phyloP scores from a whole-genome alignment of 2,888 invertebrate genomes.

The Capitulum mitella region DNA sequence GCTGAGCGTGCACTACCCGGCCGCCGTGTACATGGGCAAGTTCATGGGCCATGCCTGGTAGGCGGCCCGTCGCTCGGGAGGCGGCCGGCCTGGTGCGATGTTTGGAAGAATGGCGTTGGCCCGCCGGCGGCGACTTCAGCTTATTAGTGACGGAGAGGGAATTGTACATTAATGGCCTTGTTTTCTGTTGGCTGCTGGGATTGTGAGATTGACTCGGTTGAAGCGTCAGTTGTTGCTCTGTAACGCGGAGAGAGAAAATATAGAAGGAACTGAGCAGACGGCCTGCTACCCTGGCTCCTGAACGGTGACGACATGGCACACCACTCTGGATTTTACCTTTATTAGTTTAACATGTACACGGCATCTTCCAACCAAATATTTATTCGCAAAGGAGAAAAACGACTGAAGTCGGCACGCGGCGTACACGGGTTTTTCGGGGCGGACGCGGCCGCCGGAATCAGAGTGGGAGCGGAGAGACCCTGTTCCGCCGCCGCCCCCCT shows the following conservation, averaged over 20 bases:
- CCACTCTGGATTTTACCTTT: background rate
- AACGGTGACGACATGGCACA: background rate
- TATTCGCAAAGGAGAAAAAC: background rate
- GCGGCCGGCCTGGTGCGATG: background rate
- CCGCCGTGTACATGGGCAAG: background rate
- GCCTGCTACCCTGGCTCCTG: too few species aligned
- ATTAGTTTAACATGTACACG: background rate
- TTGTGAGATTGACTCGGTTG: too few species aligned
- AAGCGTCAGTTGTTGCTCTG: too few species aligned
- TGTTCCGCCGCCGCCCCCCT: background rate
- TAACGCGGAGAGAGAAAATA: too few species aligned
- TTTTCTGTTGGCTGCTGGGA: too few species aligned
- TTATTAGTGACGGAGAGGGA: background rate
- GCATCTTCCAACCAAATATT: background rate
- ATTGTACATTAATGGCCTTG: too few species aligned
- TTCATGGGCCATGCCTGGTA: conserved; percentile 9
- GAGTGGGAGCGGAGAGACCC: background rate
- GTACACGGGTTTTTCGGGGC: background rate
- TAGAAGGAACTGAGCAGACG: too few species aligned
- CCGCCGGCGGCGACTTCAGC: too few species aligned
- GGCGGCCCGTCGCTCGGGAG: background rate
- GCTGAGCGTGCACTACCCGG: background rate
- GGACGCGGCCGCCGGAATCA: background rate
- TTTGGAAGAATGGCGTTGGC: too few species aligned
- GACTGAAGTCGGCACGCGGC: background rate